Percentiles rank a stretch among this genome's conserved stretches.
phyloP scores from a whole-genome alignment of 2,797 vertebrate genomes.

The Oryzias sinensis region DNA sequence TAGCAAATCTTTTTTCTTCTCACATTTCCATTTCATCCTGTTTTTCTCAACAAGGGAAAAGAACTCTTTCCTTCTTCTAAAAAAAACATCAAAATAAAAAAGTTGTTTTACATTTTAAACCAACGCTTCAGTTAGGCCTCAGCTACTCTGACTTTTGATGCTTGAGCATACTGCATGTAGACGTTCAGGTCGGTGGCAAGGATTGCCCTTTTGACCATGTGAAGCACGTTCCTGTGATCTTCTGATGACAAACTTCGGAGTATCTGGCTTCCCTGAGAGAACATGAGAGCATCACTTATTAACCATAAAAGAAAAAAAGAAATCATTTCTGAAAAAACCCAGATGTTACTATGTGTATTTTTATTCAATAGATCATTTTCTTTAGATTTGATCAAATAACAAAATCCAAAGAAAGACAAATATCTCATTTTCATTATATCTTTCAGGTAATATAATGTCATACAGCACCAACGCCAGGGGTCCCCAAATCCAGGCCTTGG shows the following conservation, averaged over 20 bases:
- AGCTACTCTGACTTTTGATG: slow-evolving; percentile 10
- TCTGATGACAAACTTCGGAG: slow-evolving; percentile 52
- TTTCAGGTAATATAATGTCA: too few species aligned
- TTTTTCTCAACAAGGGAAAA: slow-evolving; percentile 48
- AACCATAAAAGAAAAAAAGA: neutral
- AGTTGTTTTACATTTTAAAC: neutral
- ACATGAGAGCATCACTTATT: slow-evolving; percentile 1
- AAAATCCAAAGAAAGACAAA: too few species aligned
- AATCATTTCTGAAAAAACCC: neutral
- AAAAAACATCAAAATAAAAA: slow-evolving; percentile 4
- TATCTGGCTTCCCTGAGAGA: slow-evolving; percentile 62
- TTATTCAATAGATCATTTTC: too few species aligned
- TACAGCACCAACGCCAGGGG: too few species aligned
- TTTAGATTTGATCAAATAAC: too few species aligned
- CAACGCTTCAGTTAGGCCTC: neutral
- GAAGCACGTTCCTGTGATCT: slow-evolving; percentile 45
- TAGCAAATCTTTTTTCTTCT: slow-evolving; percentile 58
- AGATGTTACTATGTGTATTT: too few species aligned
- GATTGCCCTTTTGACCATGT: slow-evolving; percentile 65
- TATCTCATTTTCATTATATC: too few species aligned
- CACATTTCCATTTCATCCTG: slow-evolving; percentile 51
- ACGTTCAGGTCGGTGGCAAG: slow-evolving; percentile 60
- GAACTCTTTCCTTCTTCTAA: slow-evolving; percentile 53
- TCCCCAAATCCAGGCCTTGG: too few species aligned
- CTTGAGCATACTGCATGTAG: slow-evolving; percentile 55